Percentiles rank a stretch among this genome's conserved stretches.
These are phyloP conservation scores for Scaptomyza reducta DNA, from an alignment of 2,888 invertebrate genomes.

Conservation along the genomic window DNA sequence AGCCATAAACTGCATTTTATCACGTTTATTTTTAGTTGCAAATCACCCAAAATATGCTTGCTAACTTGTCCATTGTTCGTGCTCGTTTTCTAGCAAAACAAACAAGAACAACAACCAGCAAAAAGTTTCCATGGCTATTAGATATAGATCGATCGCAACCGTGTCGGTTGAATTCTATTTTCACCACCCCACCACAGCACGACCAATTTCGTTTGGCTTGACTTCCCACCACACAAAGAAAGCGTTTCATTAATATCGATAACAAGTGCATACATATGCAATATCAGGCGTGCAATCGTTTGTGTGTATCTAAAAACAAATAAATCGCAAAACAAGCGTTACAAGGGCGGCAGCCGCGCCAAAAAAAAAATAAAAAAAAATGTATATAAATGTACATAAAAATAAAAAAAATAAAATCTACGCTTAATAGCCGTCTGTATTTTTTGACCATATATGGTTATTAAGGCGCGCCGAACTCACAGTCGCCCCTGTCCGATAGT, in stretches of 20 bases:
- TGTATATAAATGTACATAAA: constrained; percentile 8
- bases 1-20: constrained; percentile 71
- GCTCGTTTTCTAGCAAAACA: constrained; percentile 11
- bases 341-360: constrained; percentile 70
- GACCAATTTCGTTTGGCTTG: constrained; percentile 15
- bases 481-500: constrained; percentile 33
- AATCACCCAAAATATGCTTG: constrained; percentile 44
- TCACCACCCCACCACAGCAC: not conserved
- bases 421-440: constrained; percentile 52
- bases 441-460: constrained; percentile 66
- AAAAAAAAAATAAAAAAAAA: constrained; percentile 26
- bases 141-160: constrained; percentile 25
- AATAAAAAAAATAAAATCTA: constrained; percentile 34
- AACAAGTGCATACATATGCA: constrained; percentile 41
- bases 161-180: constrained; percentile 4
- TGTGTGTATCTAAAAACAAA: constrained; percentile 11
- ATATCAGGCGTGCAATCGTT: constrained; percentile 12
- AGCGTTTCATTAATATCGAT: constrained; percentile 53
- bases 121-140: constrained; percentile 6
- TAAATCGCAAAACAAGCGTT: constrained; percentile 55
- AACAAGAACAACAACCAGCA: not conserved
- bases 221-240: constrained; percentile 47
- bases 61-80: constrained; percentile 29
- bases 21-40: constrained; percentile 77
- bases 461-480: constrained; percentile 51